Evolutionary conservation across 2,113 vertebrate species (phyloP).

Genomic region (Rhipidura dahli): DNA sequence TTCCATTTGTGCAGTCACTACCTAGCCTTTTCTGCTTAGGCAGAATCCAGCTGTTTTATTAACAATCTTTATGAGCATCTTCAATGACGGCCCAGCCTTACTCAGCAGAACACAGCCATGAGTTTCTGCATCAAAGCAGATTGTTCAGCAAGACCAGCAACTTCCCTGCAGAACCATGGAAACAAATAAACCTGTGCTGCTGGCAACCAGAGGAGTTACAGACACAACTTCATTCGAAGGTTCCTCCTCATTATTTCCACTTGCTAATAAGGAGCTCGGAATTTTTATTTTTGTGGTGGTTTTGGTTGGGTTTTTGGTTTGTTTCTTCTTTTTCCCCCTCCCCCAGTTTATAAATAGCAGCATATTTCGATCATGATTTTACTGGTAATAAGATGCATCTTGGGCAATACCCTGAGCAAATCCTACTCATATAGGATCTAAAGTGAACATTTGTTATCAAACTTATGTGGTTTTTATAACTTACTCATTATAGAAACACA

Average conservation of each 20-base stretch:
- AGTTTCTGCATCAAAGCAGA: not conserved
- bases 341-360: not conserved
- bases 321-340: not conserved
- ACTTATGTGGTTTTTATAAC: not conserved
- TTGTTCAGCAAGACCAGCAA: constrained; percentile 32
- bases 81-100: not conserved
- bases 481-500: not conserved
- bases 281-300: not conserved
- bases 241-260: not conserved
- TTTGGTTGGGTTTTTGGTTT: not conserved
- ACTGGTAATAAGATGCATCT: not conserved
- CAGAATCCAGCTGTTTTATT: not conserved
- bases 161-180: not conserved
- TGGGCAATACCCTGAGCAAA: not conserved
- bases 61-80: not conserved
- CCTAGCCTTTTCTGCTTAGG: not conserved
- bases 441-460: not conserved
- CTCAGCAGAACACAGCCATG: not conserved
- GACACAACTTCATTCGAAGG: not conserved
- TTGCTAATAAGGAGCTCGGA: not conserved
- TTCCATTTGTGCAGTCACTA: not conserved
- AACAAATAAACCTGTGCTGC: constrained; percentile 11
- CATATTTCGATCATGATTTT: not conserved
- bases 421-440: not conserved
- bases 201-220: not conserved